Evolutionary conservation across 2,797 vertebrate species (phyloP).

Genomic region (Odontamblyopus lacepedii): DNA sequence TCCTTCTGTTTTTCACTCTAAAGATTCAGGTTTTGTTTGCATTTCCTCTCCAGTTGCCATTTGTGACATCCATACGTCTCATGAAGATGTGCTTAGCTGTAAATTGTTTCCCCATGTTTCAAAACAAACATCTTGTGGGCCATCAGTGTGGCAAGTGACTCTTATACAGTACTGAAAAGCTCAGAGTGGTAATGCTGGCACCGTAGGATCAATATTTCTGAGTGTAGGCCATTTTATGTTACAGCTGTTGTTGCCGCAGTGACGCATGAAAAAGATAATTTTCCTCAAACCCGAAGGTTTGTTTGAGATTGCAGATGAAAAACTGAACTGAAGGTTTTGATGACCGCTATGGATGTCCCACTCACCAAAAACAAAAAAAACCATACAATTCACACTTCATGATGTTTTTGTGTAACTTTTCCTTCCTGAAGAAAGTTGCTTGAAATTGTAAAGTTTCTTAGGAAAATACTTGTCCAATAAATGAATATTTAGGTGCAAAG

Average conservation of each 20-base stretch:
- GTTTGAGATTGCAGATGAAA: not conserved
- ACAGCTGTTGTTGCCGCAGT: conserved; percentile 24
- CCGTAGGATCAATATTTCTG: conserved; percentile 58
- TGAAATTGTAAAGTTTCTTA: conserved; percentile 47
- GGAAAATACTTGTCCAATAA: conserved; percentile 69
- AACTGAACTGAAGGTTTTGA: not conserved
- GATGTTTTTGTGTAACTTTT: not conserved
- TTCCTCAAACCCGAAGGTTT: conserved; percentile 36
- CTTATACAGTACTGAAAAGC: conserved; percentile 14
- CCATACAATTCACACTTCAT: not conserved
- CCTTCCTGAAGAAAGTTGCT: not conserved
- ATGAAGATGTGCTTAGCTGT: not conserved
- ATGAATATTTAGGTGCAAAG: conserved; percentile 55
- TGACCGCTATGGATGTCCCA: not conserved
- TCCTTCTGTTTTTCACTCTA: conserved; percentile 7
- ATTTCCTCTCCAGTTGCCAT: conserved; percentile 1
- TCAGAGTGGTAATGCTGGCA: conserved; percentile 30
- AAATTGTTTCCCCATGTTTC: conserved; percentile 11
- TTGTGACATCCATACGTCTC: conserved; percentile 16
- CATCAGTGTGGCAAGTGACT: conserved; percentile 31
- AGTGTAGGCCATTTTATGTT: conserved; percentile 48
- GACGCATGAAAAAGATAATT: conserved; percentile 21
- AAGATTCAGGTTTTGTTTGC: conserved; percentile 4
- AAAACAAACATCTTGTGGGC: conserved; percentile 26
- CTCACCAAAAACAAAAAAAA: not conserved